These are phyloP conservation scores for Drosophila meridionalis DNA, from an alignment of 2,888 invertebrate species.

Conservation along the genomic window DNA sequence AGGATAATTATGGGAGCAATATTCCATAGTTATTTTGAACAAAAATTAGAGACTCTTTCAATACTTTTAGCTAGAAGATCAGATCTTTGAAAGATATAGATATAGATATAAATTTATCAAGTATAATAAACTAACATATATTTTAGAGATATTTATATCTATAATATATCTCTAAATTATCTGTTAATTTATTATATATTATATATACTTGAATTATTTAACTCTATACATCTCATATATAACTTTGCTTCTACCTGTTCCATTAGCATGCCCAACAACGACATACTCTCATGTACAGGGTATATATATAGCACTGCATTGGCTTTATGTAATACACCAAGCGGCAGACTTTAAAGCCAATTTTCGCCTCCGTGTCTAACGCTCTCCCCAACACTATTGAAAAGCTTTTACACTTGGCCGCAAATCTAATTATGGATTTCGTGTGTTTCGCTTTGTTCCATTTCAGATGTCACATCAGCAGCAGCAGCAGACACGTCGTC, in stretches of 20 bases:
- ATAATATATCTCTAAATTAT: too few species aligned
- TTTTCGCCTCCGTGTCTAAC: not conserved
- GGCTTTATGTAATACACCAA: constrained; percentile 34
- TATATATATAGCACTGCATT: constrained; percentile 42
- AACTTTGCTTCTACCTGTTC: too few species aligned
- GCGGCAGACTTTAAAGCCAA: constrained; percentile 14
- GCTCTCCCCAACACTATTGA: constrained; percentile 34
- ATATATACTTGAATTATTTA: too few species aligned
- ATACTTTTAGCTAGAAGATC: not conserved
- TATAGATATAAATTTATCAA: not conserved
- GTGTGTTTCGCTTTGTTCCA: constrained; percentile 4
- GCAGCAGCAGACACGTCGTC: constrained; percentile 85
- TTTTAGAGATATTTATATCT: too few species aligned
- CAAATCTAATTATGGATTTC: constrained; percentile 68
- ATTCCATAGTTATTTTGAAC: not conserved
- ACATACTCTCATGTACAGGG: constrained; percentile 6
- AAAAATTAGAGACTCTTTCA: not conserved
- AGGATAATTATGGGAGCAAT: too few species aligned
- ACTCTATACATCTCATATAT: too few species aligned
- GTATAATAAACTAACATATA: too few species aligned
- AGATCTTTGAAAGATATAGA: not conserved
- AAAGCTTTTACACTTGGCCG: constrained; percentile 66
- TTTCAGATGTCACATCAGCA: constrained; percentile 82
- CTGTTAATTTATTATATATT: too few species aligned
- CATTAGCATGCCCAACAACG: too few species aligned